Percentiles rank a stretch among this genome's conserved stretches.
phyloP scores from a whole-genome alignment of 1,140 invertebrate species.

The Neodiprion fabricii region DNA sequence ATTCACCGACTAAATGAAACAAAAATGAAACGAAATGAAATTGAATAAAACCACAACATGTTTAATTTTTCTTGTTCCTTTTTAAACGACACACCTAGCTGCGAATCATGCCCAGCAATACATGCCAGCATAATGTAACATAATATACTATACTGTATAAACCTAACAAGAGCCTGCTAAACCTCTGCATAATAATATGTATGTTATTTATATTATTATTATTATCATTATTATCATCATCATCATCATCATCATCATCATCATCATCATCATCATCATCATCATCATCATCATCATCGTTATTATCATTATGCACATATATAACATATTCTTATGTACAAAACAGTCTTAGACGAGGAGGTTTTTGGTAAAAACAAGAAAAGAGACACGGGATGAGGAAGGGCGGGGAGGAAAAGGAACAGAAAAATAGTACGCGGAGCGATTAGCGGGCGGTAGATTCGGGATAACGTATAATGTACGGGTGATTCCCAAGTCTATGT shows the following conservation, averaged over 20 bases:
- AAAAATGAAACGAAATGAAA: too few species aligned
- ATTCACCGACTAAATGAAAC: too few species aligned
- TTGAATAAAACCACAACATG: too few species aligned
- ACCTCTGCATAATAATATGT: neutral
- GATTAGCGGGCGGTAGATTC: constrained; percentile 16
- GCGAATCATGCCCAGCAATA: too few species aligned
- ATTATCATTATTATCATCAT: neutral
- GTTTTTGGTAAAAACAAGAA: neutral
- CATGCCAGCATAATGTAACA: too few species aligned
- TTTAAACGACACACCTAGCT: too few species aligned
- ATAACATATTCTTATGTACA: constrained; percentile 26
- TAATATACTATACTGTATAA: neutral
- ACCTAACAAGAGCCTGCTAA: neutral
- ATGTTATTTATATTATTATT: constrained; percentile 8
- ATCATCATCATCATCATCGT: constrained; percentile 19
- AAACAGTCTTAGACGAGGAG: constrained; percentile 31
- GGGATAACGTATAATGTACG: constrained; percentile 8
- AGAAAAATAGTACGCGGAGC: constrained; percentile 14
- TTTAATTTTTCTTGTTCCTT: too few species aligned
- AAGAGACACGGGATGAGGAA: constrained; percentile 12
- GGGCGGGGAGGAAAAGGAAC: neutral
- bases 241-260: neutral
- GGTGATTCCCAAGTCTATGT: constrained; percentile 32
- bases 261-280: constrained; percentile 25
- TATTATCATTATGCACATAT: constrained; percentile 32